Evolutionary conservation across 2,888 invertebrate genomes (phyloP).

Genomic region (Nephrotoma guestfalica): DNA sequence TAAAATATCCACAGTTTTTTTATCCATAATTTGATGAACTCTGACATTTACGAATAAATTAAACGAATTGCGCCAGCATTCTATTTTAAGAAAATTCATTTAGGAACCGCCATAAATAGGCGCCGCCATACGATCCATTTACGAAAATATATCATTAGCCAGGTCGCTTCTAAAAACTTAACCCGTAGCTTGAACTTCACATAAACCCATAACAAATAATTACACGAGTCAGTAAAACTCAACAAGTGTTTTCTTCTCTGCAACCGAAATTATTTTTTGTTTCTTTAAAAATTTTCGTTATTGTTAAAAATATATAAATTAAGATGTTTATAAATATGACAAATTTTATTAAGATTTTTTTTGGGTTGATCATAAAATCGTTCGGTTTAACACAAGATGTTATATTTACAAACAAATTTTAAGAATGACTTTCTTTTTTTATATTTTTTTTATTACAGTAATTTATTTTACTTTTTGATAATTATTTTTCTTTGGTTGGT

Average conservation of each 20-base stretch:
- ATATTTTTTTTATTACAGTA: neutral
- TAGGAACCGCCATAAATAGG: too few species aligned
- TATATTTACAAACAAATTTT: neutral
- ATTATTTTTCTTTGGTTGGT: neutral
- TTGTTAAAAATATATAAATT: neutral
- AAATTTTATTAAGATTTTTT: neutral
- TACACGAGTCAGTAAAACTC: neutral
- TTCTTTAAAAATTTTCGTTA: neutral
- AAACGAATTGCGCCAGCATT: too few species aligned
- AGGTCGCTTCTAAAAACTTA: neutral
- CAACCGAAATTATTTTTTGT: neutral
- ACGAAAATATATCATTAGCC: too few species aligned
- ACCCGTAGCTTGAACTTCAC: neutral
- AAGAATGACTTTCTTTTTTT: neutral
- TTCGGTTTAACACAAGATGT: neutral
- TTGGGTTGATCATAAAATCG: neutral
- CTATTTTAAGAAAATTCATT: too few species aligned
- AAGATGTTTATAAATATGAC: neutral
- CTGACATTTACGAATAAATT: too few species aligned
- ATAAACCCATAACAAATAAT: neutral
- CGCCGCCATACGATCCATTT: too few species aligned
- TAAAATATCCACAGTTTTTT: too few species aligned
- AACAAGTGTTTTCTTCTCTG: neutral
- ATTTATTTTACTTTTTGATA: neutral
- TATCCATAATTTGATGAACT: too few species aligned